phyloP scores from a whole-genome alignment of 2,888 invertebrate species.

The Stenotaenia linearis region DNA sequence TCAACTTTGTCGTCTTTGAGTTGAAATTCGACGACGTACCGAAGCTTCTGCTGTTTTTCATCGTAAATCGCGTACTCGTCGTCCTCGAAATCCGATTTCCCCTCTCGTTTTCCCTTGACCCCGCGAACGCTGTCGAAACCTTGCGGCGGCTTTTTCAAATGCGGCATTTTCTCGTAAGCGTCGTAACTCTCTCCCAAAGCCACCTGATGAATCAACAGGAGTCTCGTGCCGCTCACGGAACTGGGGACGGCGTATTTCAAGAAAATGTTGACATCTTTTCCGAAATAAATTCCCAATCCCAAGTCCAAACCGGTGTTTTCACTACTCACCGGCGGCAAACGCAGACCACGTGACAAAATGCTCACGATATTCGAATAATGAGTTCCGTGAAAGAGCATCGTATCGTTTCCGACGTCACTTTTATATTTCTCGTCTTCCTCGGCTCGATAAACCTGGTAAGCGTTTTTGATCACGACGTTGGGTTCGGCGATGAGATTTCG shows the following conservation, averaged over 20 bases:
- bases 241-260: conserved; percentile 8
- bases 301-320: not conserved
- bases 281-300: not conserved
- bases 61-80: not conserved
- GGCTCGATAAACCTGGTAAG: not conserved
- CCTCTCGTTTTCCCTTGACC: not conserved
- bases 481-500: not conserved
- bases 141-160: not conserved
- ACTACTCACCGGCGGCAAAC: not conserved
- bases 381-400: not conserved
- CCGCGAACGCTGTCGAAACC: not conserved
- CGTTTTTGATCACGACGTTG: not conserved
- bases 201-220: not conserved
- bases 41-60: not conserved
- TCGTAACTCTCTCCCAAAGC: not conserved
- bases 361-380: not conserved
- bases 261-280: not conserved
- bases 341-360: not conserved
- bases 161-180: not conserved
- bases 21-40: conserved; percentile 11
- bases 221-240: not conserved
- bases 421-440: not conserved
- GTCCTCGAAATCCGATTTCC: not conserved
- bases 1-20: not conserved
- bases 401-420: not conserved